phyloP scores from a whole-genome alignment of 2,113 vertebrate species.

The Sphyrna mokarran region DNA sequence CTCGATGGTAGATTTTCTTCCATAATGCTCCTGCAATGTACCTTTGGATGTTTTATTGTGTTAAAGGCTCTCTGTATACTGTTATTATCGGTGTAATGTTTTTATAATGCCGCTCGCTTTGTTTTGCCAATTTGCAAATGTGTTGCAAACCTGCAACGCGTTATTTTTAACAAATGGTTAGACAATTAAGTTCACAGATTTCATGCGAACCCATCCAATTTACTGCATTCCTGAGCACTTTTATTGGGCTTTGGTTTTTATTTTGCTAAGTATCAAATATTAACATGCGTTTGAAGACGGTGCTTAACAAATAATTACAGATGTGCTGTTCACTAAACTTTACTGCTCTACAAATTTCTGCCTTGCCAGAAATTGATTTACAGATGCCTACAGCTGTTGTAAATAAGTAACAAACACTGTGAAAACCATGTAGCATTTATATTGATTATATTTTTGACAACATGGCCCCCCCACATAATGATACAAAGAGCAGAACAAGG shows the following conservation, averaged over 20 bases:
- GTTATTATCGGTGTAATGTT: background rate
- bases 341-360: background rate
- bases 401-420: slow-evolving; percentile 23
- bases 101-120: background rate
- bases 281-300: background rate
- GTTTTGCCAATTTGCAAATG: background rate
- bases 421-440: slow-evolving; percentile 25
- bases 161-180: background rate
- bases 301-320: slow-evolving; percentile 11
- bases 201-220: background rate
- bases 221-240: background rate
- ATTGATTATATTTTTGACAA: slow-evolving; percentile 36
- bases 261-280: slow-evolving; percentile 11
- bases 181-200: background rate
- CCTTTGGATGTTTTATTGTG: background rate
- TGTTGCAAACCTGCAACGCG: background rate
- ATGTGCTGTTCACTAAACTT: slow-evolving; percentile 16
- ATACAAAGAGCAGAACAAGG: background rate
- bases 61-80: background rate
- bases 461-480: slow-evolving; percentile 24
- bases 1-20: background rate
- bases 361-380: slow-evolving; percentile 23
- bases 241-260: background rate
- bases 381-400: slow-evolving; percentile 24
- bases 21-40: background rate